Base-by-base conservation (phyloP, 2,888 invertebrate genomes). In the Mycalesis mineus region DNA sequence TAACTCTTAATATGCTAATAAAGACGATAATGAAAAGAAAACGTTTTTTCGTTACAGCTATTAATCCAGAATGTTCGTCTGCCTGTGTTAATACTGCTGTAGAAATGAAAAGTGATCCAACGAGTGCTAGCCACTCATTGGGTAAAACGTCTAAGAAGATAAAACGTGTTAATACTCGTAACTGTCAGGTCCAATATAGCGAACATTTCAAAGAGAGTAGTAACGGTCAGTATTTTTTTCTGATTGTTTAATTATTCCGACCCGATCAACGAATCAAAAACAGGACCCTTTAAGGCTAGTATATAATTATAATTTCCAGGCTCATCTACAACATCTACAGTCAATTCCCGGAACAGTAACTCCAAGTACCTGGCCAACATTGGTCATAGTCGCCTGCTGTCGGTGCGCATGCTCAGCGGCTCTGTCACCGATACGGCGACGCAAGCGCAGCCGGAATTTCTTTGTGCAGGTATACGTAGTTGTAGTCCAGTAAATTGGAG, bases 351-450 rank as follows among this genome's bases (percentile, higher is more conserved):
- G 58, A 59, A 3, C 13, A 39, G 14, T 28, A 52, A 41, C 22
- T 50, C 57, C 0, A 47, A 40, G 1, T 62, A 53, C 0, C 66
- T 66, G 2, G 66, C 68, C 3, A 67, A 63, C 11, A 71, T 72
- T 11, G 75, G 74, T 0, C 68, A 59, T 11, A 76, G 73, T 44
- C 68, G 65, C 15, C 62, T 77, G 17, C 67, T 75, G 57, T 69
- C 75, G 0, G 63, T 70, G 7, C 69, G 72, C 1, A 68, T 65
- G 39, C 62, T 77, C 6, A 61, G 65, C 39, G 63, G 66, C 40
- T 70, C 71, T 0, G 57, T 60, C 4, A 61, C 66, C 0, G 73
- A 75, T 11, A 63, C 66, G 28, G 63, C 62, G 6, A 66, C 67
- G 36, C 67, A 65, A 61, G 65, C 55, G 22, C 62, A 42, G 44